phyloP scores from a whole-genome alignment of 1,140 invertebrate species.

The Hydropsyche tenuis region DNA sequence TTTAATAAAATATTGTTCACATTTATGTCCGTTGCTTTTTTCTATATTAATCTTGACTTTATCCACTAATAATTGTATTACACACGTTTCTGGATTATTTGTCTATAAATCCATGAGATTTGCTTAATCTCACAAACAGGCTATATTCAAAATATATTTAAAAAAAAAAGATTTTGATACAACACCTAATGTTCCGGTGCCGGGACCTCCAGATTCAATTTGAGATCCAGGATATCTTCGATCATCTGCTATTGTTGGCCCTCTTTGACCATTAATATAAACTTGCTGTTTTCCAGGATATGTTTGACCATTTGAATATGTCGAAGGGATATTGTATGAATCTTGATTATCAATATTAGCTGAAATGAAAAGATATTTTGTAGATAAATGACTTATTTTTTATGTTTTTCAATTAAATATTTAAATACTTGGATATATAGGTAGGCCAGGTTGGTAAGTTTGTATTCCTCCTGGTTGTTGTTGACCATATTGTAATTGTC shows the following conservation, averaged over 20 bases:
- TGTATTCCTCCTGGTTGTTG: neutral
- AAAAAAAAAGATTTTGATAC: too few relatives aligned
- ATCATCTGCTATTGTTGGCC: slow-evolving; percentile 8
- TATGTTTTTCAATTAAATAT: too few relatives aligned
- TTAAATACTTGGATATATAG: neutral
- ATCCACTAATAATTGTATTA: too few relatives aligned
- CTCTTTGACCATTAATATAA: neutral
- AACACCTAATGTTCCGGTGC: neutral
- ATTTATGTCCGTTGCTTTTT: too few relatives aligned
- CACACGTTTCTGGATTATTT: too few relatives aligned
- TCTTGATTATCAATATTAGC: neutral
- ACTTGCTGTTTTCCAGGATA: neutral
- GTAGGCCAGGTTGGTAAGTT: neutral
- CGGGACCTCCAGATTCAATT: neutral
- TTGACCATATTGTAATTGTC: neutral
- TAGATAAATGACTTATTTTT: too few relatives aligned
- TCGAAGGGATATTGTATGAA: too few relatives aligned
- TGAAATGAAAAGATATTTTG: neutral
- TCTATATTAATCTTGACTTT: too few relatives aligned
- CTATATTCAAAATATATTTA: too few relatives aligned
- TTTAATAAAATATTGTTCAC: too few relatives aligned
- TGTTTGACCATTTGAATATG: neutral
- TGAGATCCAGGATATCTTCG: neutral
- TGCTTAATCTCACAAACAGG: too few relatives aligned
- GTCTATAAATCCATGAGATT: too few relatives aligned